phyloP scores from a whole-genome alignment of 1,140 invertebrate species.

The Drosophila guanche region DNA sequence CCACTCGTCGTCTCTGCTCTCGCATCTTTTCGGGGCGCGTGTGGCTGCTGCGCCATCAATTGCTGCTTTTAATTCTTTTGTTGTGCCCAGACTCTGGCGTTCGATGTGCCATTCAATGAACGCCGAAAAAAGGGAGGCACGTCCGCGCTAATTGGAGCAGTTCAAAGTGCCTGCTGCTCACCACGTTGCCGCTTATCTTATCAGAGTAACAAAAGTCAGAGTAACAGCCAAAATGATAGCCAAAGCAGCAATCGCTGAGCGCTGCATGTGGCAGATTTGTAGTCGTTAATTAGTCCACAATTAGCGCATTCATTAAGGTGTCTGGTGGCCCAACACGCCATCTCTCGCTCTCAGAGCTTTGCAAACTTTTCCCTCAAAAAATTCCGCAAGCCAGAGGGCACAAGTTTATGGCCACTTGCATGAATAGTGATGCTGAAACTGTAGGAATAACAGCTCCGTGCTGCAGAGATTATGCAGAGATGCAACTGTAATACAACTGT shows the following conservation, averaged over 20 bases:
- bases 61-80: constrained; percentile 68
- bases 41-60: constrained; percentile 45
- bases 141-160: constrained; percentile 64
- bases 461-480: too few relatives aligned
- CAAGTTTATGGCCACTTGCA: too few relatives aligned
- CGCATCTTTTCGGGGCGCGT: constrained; percentile 23
- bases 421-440: neutral
- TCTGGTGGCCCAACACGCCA: constrained; percentile 38
- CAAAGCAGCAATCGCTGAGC: too few relatives aligned
- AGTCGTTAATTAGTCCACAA: constrained; percentile 28
- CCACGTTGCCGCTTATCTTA: constrained; percentile 65
- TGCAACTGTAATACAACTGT: too few relatives aligned
- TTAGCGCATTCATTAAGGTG: constrained; percentile 57
- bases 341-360: neutral
- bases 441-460: too few relatives aligned
- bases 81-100: constrained; percentile 42
- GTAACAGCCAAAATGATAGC: too few relatives aligned
- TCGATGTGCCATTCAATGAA: constrained; percentile 43
- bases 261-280: too few relatives aligned
- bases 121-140: constrained; percentile 60
- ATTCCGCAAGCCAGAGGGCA: too few relatives aligned
- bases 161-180: constrained; percentile 32
- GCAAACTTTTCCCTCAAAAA: neutral
- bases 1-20: neutral
- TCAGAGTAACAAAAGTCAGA: too few relatives aligned